Percentiles rank a stretch among this genome's conserved stretches.
phyloP scores from a whole-genome alignment of 1,140 invertebrate species.

The Sinella curviseta region DNA sequence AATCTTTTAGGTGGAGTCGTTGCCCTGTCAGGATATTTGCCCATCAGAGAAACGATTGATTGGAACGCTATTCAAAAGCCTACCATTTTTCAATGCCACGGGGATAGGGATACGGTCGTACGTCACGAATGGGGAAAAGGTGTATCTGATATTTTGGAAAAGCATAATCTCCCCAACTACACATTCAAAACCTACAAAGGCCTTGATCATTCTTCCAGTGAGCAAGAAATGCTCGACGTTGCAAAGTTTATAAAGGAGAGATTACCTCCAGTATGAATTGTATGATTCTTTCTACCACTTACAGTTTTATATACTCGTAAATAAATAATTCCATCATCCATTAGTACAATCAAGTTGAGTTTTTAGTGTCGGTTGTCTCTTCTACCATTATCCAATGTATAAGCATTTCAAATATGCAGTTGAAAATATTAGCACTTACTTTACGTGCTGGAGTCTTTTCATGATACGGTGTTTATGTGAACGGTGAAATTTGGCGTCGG shows the following conservation, averaged over 20 bases:
- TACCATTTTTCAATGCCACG: constrained; percentile 90
- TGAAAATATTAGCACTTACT: constrained; percentile 61
- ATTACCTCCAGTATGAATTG: constrained; percentile 29
- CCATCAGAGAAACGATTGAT: constrained; percentile 54
- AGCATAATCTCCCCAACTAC: constrained; percentile 68
- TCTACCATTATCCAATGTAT: too few relatives aligned
- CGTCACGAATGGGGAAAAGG: constrained; percentile 79
- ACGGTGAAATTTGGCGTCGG: constrained; percentile 80
- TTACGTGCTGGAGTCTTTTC: constrained; percentile 93
- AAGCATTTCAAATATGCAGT: too few relatives aligned
- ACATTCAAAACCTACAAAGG: constrained; percentile 86
- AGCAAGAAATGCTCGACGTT: constrained; percentile 59
- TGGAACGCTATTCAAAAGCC: constrained; percentile 45
- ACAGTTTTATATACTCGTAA: too few relatives aligned
- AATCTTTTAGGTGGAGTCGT: constrained; percentile 84
- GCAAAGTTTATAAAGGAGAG: constrained; percentile 36
- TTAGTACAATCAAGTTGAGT: too few relatives aligned
- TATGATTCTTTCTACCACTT: background rate
- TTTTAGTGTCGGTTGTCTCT: too few relatives aligned
- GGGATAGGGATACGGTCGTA: constrained; percentile 89
- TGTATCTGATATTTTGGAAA: constrained; percentile 71
- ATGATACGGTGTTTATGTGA: constrained; percentile 91
- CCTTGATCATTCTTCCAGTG: constrained; percentile 82
- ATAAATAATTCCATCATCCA: too few relatives aligned
- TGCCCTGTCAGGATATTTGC: constrained; percentile 91